phyloP scores from a whole-genome alignment of 2,888 invertebrate genomes.

The Drosophila fungiperda region DNA sequence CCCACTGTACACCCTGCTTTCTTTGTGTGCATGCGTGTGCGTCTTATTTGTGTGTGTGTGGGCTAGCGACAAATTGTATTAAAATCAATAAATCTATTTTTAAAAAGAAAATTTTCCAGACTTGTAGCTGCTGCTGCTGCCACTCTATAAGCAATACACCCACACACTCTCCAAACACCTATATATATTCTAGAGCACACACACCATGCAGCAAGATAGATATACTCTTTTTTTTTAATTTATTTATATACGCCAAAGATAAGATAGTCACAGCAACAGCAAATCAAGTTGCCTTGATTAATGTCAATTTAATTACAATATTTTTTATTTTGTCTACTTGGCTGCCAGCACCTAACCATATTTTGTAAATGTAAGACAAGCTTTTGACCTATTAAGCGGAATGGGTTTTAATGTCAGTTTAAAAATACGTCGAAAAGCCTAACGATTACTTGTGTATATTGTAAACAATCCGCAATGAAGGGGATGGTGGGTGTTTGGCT shows the following conservation, averaged over 20 bases:
- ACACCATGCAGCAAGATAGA: constrained; percentile 1
- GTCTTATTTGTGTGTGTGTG: constrained; percentile 18
- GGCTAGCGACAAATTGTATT: constrained; percentile 55
- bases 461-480: neutral
- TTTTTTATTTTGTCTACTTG: neutral
- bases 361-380: constrained; percentile 27
- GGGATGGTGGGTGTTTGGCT: constrained; percentile 31
- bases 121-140: constrained; percentile 42
- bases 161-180: constrained; percentile 8
- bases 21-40: constrained; percentile 9
- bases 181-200: constrained; percentile 3
- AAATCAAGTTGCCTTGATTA: constrained; percentile 44
- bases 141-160: constrained; percentile 11
- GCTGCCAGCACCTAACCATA: constrained; percentile 5
- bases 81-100: constrained; percentile 80
- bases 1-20: constrained; percentile 14
- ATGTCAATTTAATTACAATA: constrained; percentile 55
- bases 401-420: constrained; percentile 26
- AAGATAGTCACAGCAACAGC: constrained; percentile 27
- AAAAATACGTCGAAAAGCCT: constrained; percentile 47
- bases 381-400: constrained; percentile 46
- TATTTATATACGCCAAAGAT: constrained; percentile 22
- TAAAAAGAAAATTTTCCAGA: constrained; percentile 71
- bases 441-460: neutral
- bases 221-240: neutral